A percentile compares a stretch with the other conserved stretches of the same genome.
Conservation (phyloP, 2,113 vertebrate species). For the Sturnus vulgaris region DNA sequence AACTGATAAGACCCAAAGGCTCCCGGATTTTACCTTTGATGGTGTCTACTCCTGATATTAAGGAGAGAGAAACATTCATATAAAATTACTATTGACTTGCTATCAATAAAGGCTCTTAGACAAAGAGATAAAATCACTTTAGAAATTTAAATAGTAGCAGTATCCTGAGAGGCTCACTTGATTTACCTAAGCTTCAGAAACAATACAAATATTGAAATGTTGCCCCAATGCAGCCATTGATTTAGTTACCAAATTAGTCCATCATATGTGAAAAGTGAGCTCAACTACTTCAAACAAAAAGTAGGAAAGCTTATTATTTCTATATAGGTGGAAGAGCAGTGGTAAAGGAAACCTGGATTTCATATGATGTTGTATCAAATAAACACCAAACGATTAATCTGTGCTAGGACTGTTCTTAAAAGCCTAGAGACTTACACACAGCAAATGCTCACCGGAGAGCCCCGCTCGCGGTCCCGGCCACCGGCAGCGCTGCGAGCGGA, state of each 20-base stretch:
- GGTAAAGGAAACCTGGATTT: not conserved
- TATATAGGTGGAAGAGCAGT: not conserved
- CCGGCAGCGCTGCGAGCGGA: not conserved
- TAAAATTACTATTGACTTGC: not conserved
- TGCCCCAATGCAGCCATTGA: not conserved
- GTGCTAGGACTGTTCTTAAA: not conserved
- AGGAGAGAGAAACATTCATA: not conserved
- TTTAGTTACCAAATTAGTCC: not conserved
- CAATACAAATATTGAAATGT: not conserved
- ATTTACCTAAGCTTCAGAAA: not conserved
- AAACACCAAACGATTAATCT: not conserved
- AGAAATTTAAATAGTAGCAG: not conserved
- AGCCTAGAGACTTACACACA: not conserved
- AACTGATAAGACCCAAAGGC: rapidly evolving
- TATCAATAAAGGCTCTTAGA: not conserved
- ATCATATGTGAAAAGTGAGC: not conserved
- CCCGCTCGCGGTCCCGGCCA: not conserved
- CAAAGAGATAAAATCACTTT: not conserved
- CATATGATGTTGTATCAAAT: not conserved
- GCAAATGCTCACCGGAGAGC: not conserved
- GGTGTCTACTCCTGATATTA: not conserved
- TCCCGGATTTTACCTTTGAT: not conserved
- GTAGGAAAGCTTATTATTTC: not conserved
- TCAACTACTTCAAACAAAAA: not conserved
- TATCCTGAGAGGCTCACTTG: not conserved